Conservation (phyloP, 2,888 invertebrate species). For the Andricus curvator region DNA sequence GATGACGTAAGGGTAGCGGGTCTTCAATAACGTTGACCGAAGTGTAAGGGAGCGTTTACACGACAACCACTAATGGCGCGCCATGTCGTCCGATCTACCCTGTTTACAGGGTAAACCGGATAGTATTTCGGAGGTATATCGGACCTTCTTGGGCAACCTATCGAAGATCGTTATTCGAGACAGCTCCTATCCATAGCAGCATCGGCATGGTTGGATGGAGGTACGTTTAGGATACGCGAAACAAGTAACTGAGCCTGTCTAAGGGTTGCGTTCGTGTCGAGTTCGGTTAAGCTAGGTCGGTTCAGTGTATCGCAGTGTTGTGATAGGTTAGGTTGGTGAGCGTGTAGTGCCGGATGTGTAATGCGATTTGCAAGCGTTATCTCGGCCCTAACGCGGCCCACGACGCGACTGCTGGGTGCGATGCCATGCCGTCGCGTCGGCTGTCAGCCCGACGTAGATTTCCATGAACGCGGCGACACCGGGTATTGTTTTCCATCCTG, state of each 20-base stretch:
- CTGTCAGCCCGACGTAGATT: slow-evolving; percentile 17
- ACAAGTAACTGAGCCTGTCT: slow-evolving; percentile 17
- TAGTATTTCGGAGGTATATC: slow-evolving; percentile 52
- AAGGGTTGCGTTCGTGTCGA: slow-evolving; percentile 42
- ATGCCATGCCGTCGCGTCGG: slow-evolving; percentile 8
- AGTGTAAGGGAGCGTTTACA: slow-evolving; percentile 62
- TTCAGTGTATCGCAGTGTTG: slow-evolving; percentile 41
- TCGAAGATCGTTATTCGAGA: slow-evolving; percentile 61
- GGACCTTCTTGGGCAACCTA: slow-evolving; percentile 52
- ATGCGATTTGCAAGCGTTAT: slow-evolving; percentile 78
- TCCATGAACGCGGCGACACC: slow-evolving; percentile 30
- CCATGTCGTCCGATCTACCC: slow-evolving; percentile 68
- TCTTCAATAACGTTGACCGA: slow-evolving; percentile 39
- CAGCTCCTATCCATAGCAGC: slow-evolving; percentile 49
- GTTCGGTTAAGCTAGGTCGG: slow-evolving; percentile 51
- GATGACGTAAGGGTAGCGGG: slow-evolving; percentile 21
- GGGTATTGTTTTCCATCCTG: slow-evolving; percentile 39
- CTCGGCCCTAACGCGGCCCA: slow-evolving; percentile 62
- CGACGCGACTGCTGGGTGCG: slow-evolving; percentile 19
- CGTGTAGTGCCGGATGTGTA: slow-evolving; percentile 66
- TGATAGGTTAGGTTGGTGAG: slow-evolving; percentile 47
- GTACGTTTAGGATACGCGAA: slow-evolving; percentile 20
- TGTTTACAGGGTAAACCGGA: slow-evolving; percentile 74
- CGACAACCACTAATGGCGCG: slow-evolving; percentile 71
- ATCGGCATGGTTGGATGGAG: slow-evolving; percentile 19